Percentiles rank a stretch among this genome's conserved stretches.
phyloP scores from a whole-genome alignment of 2,888 invertebrate genomes.

The Dugesia japonica region DNA sequence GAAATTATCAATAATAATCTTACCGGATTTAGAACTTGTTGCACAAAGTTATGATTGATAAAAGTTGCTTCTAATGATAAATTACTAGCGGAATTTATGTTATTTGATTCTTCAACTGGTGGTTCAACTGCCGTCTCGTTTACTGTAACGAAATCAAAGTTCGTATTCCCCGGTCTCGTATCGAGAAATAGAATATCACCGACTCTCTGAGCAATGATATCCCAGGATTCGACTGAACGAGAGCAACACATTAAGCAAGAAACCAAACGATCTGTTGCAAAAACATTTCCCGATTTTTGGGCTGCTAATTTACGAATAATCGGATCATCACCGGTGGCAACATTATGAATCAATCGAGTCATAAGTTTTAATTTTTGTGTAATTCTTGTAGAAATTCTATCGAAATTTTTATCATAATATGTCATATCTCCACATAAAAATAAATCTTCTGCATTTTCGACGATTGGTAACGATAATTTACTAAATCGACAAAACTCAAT shows the following conservation, averaged over 20 bases:
- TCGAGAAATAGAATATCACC: constrained; percentile 69
- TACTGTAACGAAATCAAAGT: constrained; percentile 67
- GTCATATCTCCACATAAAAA: constrained; percentile 73
- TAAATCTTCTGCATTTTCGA: constrained; percentile 62
- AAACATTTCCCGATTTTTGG: constrained; percentile 67
- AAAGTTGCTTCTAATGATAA: constrained; percentile 91
- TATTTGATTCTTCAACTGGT: constrained; percentile 79
- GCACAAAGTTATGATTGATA: constrained; percentile 97
- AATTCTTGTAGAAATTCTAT: constrained; percentile 85
- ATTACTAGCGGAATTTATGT: constrained; percentile 82
- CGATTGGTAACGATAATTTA: constrained; percentile 74
- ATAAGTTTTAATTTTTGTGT: constrained; percentile 77
- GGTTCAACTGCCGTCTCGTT: constrained; percentile 96
- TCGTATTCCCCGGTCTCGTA: constrained; percentile 60
- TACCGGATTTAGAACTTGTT: constrained; percentile 64
- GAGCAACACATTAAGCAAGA: constrained; percentile 97
- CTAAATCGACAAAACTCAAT: constrained; percentile 90
- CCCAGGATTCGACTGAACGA: constrained; percentile 94
- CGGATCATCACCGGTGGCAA: constrained; percentile 87
- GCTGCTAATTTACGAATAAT: constrained; percentile 62
- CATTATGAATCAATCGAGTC: constrained; percentile 88
- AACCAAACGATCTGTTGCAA: constrained; percentile 88
- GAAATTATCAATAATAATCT: no score
- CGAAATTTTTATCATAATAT: constrained; percentile 86
- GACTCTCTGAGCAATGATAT: constrained; percentile 66